phyloP scores from a whole-genome alignment of 2,888 invertebrate species.

The Cantharis rustica region DNA sequence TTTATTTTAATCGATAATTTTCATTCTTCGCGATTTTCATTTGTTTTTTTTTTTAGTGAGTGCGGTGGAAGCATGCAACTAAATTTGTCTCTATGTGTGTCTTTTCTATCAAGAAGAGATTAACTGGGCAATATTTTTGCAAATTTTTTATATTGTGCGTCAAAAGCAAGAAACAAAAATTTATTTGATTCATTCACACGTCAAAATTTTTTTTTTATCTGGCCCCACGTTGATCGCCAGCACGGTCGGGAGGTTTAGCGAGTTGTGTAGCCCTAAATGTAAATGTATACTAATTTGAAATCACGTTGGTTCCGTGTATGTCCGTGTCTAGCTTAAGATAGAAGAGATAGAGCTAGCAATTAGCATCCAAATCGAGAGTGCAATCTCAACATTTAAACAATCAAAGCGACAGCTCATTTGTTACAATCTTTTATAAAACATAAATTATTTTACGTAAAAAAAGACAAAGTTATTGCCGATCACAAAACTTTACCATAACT shows the following conservation, averaged over 20 bases:
- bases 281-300: background rate
- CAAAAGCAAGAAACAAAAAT: no score
- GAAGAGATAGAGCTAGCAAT: slow-evolving; percentile 43
- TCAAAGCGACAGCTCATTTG: slow-evolving; percentile 49
- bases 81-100: background rate
- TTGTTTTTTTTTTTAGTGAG: no score
- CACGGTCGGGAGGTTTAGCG: background rate
- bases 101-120: background rate
- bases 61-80: background rate
- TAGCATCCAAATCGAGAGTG: slow-evolving; percentile 44
- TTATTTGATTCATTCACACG: background rate
- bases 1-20: no score
- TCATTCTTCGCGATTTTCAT: no score
- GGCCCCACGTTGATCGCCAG: no score
- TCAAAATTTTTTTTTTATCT: background rate
- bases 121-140: background rate
- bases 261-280: background rate
- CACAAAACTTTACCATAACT: background rate
- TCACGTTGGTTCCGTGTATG: slow-evolving; percentile 38
- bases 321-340: slow-evolving; percentile 51
- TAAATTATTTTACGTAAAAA: slow-evolving; percentile 14
- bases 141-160: background rate
- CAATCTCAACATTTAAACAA: slow-evolving; percentile 52
- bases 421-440: slow-evolving; percentile 35
- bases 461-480: background rate